Base-by-base conservation (phyloP, 2,113 vertebrate species). In the Stigmatopora nigra region DNA sequence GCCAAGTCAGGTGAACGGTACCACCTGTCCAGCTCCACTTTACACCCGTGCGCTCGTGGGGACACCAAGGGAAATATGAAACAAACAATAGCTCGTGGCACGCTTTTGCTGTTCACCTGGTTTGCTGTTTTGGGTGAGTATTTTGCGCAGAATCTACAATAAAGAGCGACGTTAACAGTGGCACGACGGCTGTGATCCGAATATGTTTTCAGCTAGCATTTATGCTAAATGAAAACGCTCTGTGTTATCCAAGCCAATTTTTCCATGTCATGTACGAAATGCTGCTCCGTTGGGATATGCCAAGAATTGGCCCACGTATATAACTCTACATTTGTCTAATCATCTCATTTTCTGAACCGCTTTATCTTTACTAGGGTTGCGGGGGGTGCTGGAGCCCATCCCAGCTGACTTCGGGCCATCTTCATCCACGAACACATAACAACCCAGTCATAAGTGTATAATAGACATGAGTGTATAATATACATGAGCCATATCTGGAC, bases 61-160 rank as follows among this genome's bases (percentile, higher is more conserved):
- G 10, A 9, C 3, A 41, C 44, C 17, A 20, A 13, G 22, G 1
- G 13, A 59, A 82, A 14, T 59, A 91, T 90, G 90, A 76, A 69
- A 55, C 52, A 22, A n/a, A 71, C 11, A 38, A 65, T 16, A 9
- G 31, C 61, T 1, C 11, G 61, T 11, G 14, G 49, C 1, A 49
- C 69, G 31, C 61, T 84, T 10, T 11, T 71, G 14, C 12, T 72
- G 63, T 4, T 83, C 61, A 68, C 67, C 65, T 87, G 75, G 58
- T 64, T 73, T 2, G 63, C 75, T 4, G 20, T 80, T 48, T 49
- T 85, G 10, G 90, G 90, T 91, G 70, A 89, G 88, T 85, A 9
- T 71, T 57, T 57, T 64, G 46, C 41, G 3, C 38, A 41, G 6
- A 5, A 10, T 1, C 38, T 41, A 7, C 9, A 41, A 41, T 38